A percentile compares a stretch with the other conserved stretches of the same genome.
phyloP scores from a whole-genome alignment of 2,113 vertebrate genomes.

The Furnarius figulus region DNA sequence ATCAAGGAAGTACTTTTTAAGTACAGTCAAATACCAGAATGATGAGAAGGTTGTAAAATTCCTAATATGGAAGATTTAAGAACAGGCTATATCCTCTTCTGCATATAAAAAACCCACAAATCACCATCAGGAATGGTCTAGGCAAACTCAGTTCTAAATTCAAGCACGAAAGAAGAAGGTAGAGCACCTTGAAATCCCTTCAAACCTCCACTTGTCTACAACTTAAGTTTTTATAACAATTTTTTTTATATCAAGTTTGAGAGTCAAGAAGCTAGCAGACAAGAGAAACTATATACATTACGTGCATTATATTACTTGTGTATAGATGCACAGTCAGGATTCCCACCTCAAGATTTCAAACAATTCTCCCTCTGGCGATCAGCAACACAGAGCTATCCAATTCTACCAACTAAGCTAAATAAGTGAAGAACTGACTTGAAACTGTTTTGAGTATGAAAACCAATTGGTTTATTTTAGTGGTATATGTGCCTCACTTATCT shows the following conservation, averaged over 20 bases:
- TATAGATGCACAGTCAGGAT: not conserved
- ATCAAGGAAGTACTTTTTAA: not conserved
- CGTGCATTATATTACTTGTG: not conserved
- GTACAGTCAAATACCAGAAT: not conserved
- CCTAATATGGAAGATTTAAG: not conserved
- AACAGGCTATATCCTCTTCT: not conserved
- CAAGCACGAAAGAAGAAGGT: not conserved
- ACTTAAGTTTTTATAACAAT: not conserved
- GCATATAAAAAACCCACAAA: not conserved
- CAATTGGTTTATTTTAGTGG: not conserved
- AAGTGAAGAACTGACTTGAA: not conserved
- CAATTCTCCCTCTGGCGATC: not conserved
- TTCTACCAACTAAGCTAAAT: not conserved
- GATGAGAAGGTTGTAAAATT: not conserved
- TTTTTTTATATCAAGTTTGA: not conserved
- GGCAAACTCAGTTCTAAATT: not conserved
- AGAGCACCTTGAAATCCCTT: not conserved
- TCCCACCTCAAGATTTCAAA: not conserved
- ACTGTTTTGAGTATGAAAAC: not conserved
- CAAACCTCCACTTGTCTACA: not conserved
- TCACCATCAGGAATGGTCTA: not conserved
- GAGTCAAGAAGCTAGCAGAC: not conserved
- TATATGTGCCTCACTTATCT: not conserved
- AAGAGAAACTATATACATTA: not conserved
- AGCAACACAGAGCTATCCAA: not conserved